These are phyloP conservation scores for Columba livia DNA, from an alignment of 2,113 vertebrate genomes.

Conservation along the genomic window DNA sequence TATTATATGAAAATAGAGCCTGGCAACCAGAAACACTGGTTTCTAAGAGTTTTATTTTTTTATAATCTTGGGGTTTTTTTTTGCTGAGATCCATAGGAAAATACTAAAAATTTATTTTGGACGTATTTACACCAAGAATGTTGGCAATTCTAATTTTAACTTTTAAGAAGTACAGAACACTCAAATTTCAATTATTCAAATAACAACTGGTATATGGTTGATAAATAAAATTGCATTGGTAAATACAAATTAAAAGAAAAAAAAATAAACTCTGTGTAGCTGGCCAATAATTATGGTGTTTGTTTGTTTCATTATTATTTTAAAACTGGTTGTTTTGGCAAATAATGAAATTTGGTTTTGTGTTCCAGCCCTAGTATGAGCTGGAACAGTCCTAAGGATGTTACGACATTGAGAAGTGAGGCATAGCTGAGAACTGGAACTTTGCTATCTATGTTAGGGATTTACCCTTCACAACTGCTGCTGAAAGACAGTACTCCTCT, in stretches of 20 bases:
- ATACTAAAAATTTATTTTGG: not conserved
- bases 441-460: not conserved
- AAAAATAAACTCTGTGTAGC: not conserved
- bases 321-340: not conserved
- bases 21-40: not conserved
- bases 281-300: not conserved
- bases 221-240: not conserved
- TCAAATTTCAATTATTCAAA: not conserved
- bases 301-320: not conserved
- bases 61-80: not conserved
- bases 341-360: not conserved
- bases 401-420: not conserved
- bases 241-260: not conserved
- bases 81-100: not conserved
- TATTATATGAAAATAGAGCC: not conserved
- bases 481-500: not conserved
- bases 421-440: not conserved
- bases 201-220: not conserved
- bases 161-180: not conserved
- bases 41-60: not conserved
- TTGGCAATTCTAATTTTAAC: not conserved
- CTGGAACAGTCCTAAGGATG: not conserved
- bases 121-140: not conserved
- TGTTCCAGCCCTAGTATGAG: not conserved
- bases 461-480: not conserved